Evolutionary conservation across 2,888 invertebrate species (phyloP).

Genomic region (Steinernema scapterisci): DNA sequence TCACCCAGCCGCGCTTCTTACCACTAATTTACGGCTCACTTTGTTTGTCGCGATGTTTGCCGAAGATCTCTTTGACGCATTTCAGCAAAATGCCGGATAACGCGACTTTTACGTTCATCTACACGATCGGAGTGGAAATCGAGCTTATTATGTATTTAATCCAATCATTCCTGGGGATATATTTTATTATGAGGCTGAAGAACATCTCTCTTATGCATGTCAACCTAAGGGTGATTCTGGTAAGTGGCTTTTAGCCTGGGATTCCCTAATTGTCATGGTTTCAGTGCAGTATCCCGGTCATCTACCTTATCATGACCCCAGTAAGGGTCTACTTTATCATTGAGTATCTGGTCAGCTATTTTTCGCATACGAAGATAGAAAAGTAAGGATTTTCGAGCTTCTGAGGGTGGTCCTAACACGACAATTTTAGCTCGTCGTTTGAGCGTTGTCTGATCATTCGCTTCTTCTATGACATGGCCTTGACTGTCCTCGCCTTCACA

Average conservation of each 20-base stretch:
- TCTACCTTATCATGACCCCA: slow-evolving; percentile 17
- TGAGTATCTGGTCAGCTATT: slow-evolving; percentile 2
- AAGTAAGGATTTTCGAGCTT: neutral
- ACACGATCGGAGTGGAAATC: slow-evolving; percentile 1
- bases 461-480: slow-evolving; percentile 25
- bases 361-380: neutral
- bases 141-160: neutral
- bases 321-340: slow-evolving; percentile 8
- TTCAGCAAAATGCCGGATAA: neutral
- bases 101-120: neutral
- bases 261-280: neutral
- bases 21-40: too few species aligned
- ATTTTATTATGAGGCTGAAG: slow-evolving; percentile 2
- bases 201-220: slow-evolving; percentile 22
- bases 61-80: too few species aligned
- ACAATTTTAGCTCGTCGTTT: neutral
- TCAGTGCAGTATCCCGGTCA: slow-evolving; percentile 12
- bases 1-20: too few species aligned
- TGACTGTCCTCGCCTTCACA: slow-evolving; percentile 13
- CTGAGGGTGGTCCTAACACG: neutral
- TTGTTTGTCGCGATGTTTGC: too few species aligned
- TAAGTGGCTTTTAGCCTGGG: neutral
- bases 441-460: slow-evolving; percentile 6
- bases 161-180: neutral
- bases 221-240: slow-evolving; percentile 11